A percentile compares a stretch with the other conserved stretches of the same genome.
phyloP scores from a whole-genome alignment of 2,888 invertebrate genomes.

The Harpalus rufipes region DNA sequence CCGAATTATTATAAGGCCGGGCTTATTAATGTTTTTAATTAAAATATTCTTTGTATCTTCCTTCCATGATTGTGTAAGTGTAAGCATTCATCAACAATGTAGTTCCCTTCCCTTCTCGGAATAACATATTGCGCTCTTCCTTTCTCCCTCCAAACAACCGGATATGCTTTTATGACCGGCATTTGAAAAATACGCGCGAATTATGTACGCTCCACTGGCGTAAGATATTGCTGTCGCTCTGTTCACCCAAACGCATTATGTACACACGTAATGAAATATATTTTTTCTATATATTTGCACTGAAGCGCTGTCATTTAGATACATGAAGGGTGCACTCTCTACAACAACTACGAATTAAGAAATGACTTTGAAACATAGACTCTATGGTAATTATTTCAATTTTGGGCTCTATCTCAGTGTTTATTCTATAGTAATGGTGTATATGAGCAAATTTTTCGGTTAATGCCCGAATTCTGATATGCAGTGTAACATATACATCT shows the following conservation, averaged over 20 bases:
- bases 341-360: too few relatives aligned
- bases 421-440: too few relatives aligned
- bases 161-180: constrained; percentile 65
- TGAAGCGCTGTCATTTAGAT: not conserved
- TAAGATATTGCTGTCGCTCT: constrained; percentile 63
- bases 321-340: too few relatives aligned
- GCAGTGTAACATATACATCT: too few relatives aligned
- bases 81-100: constrained; percentile 55
- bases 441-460: too few relatives aligned
- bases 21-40: not conserved
- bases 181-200: constrained; percentile 67
- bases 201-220: constrained; percentile 63
- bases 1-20: too few relatives aligned
- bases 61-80: not conserved
- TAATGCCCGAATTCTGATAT: too few relatives aligned
- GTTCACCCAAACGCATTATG: constrained; percentile 43
- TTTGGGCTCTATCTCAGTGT: too few relatives aligned
- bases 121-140: constrained; percentile 59
- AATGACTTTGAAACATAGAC: too few relatives aligned
- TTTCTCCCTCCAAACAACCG: constrained; percentile 58
- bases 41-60: too few relatives aligned
- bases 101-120: constrained; percentile 20
- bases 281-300: constrained; percentile 38
- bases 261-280: constrained; percentile 60
- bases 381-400: too few relatives aligned